phyloP scores from a whole-genome alignment of 2,888 invertebrate genomes.

The Agrotis exclamationis region DNA sequence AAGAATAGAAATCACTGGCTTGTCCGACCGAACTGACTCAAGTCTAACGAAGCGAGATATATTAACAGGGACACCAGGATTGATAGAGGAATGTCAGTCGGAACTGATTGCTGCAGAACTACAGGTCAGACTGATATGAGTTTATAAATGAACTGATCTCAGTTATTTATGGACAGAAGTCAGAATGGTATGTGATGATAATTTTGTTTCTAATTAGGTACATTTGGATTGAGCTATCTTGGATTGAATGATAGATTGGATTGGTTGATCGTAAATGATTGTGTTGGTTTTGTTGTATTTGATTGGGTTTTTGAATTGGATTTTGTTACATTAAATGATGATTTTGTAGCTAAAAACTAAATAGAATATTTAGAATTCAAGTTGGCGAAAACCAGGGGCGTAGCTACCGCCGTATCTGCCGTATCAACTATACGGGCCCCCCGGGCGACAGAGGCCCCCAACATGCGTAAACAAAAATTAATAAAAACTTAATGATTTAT shows the following conservation, averaged over 20 bases:
- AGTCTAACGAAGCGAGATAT: conserved; percentile 68
- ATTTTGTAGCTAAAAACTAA: neutral
- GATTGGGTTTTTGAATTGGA: conserved; percentile 2
- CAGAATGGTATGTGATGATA: conserved; percentile 22
- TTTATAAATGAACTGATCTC: conserved; percentile 66
- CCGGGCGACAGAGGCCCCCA: too few species aligned
- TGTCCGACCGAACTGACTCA: conserved; percentile 20
- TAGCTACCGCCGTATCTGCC: too few species aligned
- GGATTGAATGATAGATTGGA: conserved; percentile 23
- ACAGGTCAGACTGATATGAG: conserved; percentile 50
- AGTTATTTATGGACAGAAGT: conserved; percentile 66
- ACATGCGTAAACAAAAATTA: too few species aligned
- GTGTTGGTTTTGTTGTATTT: conserved; percentile 21
- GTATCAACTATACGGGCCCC: too few species aligned
- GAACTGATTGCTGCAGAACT: conserved; percentile 61
- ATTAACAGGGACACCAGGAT: conserved; percentile 69
- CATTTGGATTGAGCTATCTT: conserved; percentile 23
- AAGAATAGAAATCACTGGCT: conserved; percentile 42
- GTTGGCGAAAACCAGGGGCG: too few species aligned
- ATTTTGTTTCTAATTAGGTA: conserved; percentile 57
- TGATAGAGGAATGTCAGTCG: conserved; percentile 66
- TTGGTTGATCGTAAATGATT: conserved; percentile 21
- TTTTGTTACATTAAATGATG: conserved; percentile 4
- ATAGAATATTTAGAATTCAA: neutral
- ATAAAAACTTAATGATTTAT: too few species aligned